These are phyloP conservation scores for Misgurnus anguillicaudatus DNA, from an alignment of 2,113 vertebrate genomes.

Conservation along the genomic window DNA sequence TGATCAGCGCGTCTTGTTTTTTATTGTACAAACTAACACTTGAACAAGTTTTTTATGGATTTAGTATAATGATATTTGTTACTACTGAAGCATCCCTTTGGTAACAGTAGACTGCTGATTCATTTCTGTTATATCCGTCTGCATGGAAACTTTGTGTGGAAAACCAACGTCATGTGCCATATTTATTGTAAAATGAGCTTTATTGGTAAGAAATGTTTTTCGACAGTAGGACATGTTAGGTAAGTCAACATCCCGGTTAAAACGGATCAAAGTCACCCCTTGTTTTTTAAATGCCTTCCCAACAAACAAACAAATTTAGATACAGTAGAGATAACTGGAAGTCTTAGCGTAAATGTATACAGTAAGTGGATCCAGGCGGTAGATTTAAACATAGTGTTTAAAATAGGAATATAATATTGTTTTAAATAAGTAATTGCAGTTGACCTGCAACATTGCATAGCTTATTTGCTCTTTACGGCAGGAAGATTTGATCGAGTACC, in stretches of 20 bases:
- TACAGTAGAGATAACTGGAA: too few relatives aligned
- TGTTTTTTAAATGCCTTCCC: not conserved
- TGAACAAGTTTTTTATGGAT: constrained; percentile 87
- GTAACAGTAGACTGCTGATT: constrained; percentile 59
- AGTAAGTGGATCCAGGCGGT: too few relatives aligned
- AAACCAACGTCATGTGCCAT: constrained; percentile 78
- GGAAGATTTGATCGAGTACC: constrained; percentile 58
- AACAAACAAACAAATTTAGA: not conserved
- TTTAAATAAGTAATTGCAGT: constrained; percentile 63
- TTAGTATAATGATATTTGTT: constrained; percentile 89
- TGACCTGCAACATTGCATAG: constrained; percentile 68
- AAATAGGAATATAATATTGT: constrained; percentile 58
- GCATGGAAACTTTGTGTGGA: constrained; percentile 75
- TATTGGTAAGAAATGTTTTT: constrained; percentile 58
- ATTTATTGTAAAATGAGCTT: constrained; percentile 70
- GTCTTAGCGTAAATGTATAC: too few relatives aligned
- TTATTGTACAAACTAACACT: constrained; percentile 77
- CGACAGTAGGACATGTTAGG: constrained; percentile 37
- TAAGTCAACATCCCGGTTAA: constrained; percentile 50
- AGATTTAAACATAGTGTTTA: constrained; percentile 50
- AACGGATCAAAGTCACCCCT: constrained; percentile 68
- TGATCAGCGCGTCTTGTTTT: constrained; percentile 82
- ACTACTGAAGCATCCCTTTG: constrained; percentile 78
- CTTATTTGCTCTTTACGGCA: constrained; percentile 45
- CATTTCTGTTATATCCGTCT: constrained; percentile 76